Evolutionary conservation across 2,888 invertebrate genomes (phyloP), one percentile per base, ranked within the genome.

Genomic region (Argynnis bischoffii): DNA sequence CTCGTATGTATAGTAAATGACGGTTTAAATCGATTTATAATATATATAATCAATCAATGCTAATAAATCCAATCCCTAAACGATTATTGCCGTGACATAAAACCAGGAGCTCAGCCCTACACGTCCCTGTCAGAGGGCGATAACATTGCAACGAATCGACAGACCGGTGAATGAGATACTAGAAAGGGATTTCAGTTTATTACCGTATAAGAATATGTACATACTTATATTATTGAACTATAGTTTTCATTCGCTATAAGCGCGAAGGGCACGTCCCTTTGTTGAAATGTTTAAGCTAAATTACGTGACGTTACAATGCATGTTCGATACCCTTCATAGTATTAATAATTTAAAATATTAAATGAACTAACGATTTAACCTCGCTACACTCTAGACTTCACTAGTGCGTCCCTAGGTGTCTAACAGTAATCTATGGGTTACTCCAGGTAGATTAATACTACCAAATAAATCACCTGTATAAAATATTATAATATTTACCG

Each of bases 151-250:
- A 46, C 68, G 68, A 66, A 59, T 51, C 67, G 70, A 63, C 65
- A 59, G 68, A 55, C 63, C 65, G 63, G 53, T 56, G 66, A 67
- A 67, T 67, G 67, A 61, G 70, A 61, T 61, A 64, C 60, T 46
- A 57, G 63, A 55, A 66, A 51, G 57, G 70, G 68, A 70, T 64
- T 60, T 63, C 63, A 59, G 21, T 55, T 70, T 70, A 70, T 68
- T 68, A 63, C 61, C 64, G 64, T 60, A 66, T 50, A 41, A 41
- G 35, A 41, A 41, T 41, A 26, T 26, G 26, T 26, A 66, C 66
- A 54, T 57, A 63, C 31, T 57, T 67, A 21, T 41, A 56, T 57
- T 64, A 67, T 66, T 41, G 61, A 60, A 55, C 41, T 55, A 50
- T 66, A 61, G 53, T 66, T 66, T 61, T 60, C 61, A 66, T 66